These are phyloP conservation scores for Cantharis nigra DNA, from an alignment of 2,888 invertebrate species.

Conservation along the genomic window DNA sequence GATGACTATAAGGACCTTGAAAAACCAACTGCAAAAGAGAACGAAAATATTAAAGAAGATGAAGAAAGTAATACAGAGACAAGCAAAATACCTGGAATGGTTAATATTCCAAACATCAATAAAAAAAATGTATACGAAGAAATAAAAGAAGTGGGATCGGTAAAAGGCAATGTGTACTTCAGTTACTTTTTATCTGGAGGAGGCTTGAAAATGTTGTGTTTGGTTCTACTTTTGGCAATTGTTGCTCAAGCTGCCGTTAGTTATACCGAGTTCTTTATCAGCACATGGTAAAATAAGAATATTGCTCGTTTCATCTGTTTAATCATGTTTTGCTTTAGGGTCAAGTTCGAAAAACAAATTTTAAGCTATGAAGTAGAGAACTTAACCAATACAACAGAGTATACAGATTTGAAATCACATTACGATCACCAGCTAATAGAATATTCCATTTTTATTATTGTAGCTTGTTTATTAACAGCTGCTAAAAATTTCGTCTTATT, in stretches of 20 bases:
- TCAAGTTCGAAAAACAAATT: not conserved
- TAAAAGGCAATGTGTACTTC: conserved; percentile 34
- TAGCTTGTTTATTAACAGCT: not conserved
- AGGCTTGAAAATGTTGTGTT: conserved; percentile 32
- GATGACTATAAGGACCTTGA: not conserved
- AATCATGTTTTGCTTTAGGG: not conserved
- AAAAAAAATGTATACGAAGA: conserved; percentile 34
- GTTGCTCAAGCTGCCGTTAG: conserved; percentile 32
- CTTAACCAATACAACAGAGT: not conserved
- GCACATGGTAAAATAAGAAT: not conserved
- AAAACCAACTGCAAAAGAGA: not conserved
- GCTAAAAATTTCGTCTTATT: conserved; percentile 38
- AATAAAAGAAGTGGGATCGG: conserved; percentile 36
- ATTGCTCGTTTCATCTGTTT: not conserved
- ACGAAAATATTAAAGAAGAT: not conserved
- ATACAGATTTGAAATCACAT: not conserved
- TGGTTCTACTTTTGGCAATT: conserved; percentile 28
- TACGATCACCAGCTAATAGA: not conserved
- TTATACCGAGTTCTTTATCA: conserved; percentile 35
- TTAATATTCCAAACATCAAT: not conserved
- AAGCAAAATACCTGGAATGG: not conserved
- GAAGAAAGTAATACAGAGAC: not conserved
- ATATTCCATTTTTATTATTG: not conserved
- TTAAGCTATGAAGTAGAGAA: not conserved
- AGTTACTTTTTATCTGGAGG: conserved; percentile 38